Base-by-base conservation (phyloP, 2,888 invertebrate genomes). In the Urechis unicinctus region DNA sequence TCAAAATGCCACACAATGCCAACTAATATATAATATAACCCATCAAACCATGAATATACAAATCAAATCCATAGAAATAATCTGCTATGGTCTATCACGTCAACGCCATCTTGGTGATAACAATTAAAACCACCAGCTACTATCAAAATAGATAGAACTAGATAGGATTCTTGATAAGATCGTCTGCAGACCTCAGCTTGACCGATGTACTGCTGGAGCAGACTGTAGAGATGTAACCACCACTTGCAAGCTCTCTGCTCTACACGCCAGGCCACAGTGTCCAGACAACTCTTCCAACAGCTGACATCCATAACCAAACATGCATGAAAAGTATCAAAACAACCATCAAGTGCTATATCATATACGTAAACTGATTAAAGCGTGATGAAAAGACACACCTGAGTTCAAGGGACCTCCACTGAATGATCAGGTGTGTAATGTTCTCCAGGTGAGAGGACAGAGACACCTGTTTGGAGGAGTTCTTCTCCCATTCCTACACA, bases 331-430 rank as follows among this genome's bases (percentile, higher is more conserved):
- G 48, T 9, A 9, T 28, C n/a, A n/a, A n/a, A n/a, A n/a, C n/a
- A n/a, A n/a, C n/a, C n/a, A n/a, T n/a, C n/a, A n/a, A n/a, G n/a
- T n/a, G n/a, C n/a, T n/a, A n/a, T n/a, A n/a, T n/a, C n/a, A n/a
- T n/a, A n/a, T n/a, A n/a, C n/a, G n/a, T n/a, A n/a, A n/a, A n/a
- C n/a, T n/a, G n/a, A 22, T 13, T 17, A 25, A 48, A 28, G 21
- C 9, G 13, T 22, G 29, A 57, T 25, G n/a, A 44, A 54, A n/a
- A 22, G 46, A 52, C 57, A 52, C 59, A 77, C 56, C 84, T 83
- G 66, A 97, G 81, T 75, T 97, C 96, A 28, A 92, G 75, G 74
- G 89, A 89, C 56, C 96, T 85, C 95, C 95, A 98, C 50, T 85
- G 83, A 48, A 95, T 86, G 50, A 98, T 88, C 70, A 89, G 86